Evolutionary conservation across 2,797 vertebrate species (phyloP).

Genomic region (Leuciscus waleckii): DNA sequence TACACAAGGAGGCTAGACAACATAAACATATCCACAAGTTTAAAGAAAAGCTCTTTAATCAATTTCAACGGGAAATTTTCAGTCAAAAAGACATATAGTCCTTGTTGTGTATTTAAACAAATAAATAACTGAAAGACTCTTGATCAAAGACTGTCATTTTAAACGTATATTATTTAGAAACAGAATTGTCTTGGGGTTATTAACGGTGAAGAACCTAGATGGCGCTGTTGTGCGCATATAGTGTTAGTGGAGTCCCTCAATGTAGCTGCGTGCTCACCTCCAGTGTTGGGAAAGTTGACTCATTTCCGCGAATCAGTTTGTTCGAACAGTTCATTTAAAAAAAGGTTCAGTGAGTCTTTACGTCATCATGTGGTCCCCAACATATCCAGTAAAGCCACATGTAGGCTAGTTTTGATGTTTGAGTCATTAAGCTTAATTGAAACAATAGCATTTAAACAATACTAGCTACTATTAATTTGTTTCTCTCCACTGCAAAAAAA

Average conservation of each 20-base stretch:
- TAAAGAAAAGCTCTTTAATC: not conserved
- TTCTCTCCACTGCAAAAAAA: not conserved
- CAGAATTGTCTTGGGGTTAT: not conserved
- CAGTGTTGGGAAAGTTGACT: not conserved
- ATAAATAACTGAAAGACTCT: too few relatives aligned
- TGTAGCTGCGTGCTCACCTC: not conserved
- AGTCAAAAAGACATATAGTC: not conserved
- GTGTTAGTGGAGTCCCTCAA: not conserved
- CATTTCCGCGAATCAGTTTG: not conserved
- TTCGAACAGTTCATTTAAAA: not conserved
- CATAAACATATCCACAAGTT: slow-evolving; percentile 1
- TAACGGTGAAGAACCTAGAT: slow-evolving; percentile 27
- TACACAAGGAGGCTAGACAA: not conserved
- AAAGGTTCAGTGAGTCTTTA: not conserved
- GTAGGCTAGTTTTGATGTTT: too few relatives aligned
- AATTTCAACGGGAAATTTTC: not conserved
- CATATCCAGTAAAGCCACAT: not conserved
- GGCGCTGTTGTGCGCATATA: slow-evolving; percentile 54
- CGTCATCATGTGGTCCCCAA: not conserved
- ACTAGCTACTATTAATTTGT: not conserved
- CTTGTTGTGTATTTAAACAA: not conserved
- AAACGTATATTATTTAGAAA: not conserved
- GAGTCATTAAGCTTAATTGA: not conserved
- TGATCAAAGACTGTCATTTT: not conserved
- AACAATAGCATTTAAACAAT: too few relatives aligned